A percentile compares a stretch with the other conserved stretches of the same genome.
Conservation (phyloP, 2,888 invertebrate species). For the Lissonota sp. region DNA sequence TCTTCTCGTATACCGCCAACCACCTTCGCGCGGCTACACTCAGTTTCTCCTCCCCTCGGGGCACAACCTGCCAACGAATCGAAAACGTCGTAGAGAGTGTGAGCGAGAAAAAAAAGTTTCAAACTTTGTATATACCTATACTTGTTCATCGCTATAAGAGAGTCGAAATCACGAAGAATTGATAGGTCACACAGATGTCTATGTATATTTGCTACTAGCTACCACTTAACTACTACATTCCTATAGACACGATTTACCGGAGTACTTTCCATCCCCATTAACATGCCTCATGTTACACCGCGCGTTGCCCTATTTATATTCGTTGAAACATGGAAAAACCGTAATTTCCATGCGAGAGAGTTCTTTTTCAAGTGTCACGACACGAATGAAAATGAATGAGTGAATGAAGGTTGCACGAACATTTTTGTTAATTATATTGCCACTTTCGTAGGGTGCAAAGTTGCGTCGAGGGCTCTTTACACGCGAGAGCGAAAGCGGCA, state of each 20-base stretch:
- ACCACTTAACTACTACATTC: background rate
- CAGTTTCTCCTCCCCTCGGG: conserved; percentile 47
- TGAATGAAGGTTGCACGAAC: background rate
- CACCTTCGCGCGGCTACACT: conserved; percentile 38
- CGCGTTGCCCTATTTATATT: background rate
- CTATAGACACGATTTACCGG: background rate
- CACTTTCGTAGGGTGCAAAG: background rate
- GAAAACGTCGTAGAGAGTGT: conserved; percentile 53
- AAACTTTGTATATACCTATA: conserved; percentile 63
- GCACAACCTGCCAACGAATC: conserved; percentile 61
- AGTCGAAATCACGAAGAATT: conserved; percentile 72
- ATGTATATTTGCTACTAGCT: background rate
- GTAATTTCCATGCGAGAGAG: background rate
- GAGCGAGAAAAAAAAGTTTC: conserved; percentile 47
- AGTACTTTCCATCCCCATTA: background rate
- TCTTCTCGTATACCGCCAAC: conserved; percentile 46
- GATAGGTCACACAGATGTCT: conserved; percentile 57
- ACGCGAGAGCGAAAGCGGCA: background rate
- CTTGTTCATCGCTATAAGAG: conserved; percentile 76
- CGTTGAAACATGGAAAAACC: background rate
- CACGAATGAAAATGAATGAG: background rate
- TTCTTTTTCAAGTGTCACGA: background rate
- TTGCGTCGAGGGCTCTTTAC: conserved; percentile 3
- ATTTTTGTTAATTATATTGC: conserved; percentile 11
- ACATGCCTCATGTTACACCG: background rate